Base-by-base conservation (phyloP, 2,888 invertebrate species). In the Metalampra italica region DNA sequence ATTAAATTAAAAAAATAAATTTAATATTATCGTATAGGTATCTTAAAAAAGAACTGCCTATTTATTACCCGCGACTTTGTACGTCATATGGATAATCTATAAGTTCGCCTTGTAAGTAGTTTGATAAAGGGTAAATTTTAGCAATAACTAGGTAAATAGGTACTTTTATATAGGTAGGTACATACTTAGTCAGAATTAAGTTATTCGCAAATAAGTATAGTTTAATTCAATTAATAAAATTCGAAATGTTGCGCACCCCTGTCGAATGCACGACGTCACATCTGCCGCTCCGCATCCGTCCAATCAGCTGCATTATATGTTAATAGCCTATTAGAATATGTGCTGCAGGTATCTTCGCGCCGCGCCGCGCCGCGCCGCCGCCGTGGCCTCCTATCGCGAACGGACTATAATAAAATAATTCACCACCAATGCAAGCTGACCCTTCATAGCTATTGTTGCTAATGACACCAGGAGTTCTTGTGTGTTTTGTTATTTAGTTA, bases 221-320 rank as follows among this genome's bases (percentile, higher is more conserved):
- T 22, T 2, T 4, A 32, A 3, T 32, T 32, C 1, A 9, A 32
- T 32, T 5, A 9, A 32, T 9, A n/a, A 36, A 47, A 29, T 30
- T 29, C 51, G 58, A 68, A 80, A 64, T 57, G 78, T 84, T 81
- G 36, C 1, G 5, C 9, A 60, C 61, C 62, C 60, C 78, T 77
- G 75, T 13, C 9, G 50, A 58, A 50, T 60, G 67, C 67, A 64
- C 22, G 68, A 75, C 77, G 79, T 84, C 76, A 80, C 80, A 80
- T 80, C 82, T 78, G 79, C 85, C 83, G 80, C 76, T 72, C 81
- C 81, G 82, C 83, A 87, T 85, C 82, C 84, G 84, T 87, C 91
- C 91, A 92, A 92, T 92, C 91, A 91, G 90, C 84, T 64, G 82
- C 81, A 90, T 89, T 89, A 89, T 89, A 90, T 90, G 89, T 87